A percentile compares a stretch with the other conserved stretches of the same genome.
Evolutionary conservation across 2,888 invertebrate genomes (phyloP).

Genomic region (Drosophila robusta): DNA sequence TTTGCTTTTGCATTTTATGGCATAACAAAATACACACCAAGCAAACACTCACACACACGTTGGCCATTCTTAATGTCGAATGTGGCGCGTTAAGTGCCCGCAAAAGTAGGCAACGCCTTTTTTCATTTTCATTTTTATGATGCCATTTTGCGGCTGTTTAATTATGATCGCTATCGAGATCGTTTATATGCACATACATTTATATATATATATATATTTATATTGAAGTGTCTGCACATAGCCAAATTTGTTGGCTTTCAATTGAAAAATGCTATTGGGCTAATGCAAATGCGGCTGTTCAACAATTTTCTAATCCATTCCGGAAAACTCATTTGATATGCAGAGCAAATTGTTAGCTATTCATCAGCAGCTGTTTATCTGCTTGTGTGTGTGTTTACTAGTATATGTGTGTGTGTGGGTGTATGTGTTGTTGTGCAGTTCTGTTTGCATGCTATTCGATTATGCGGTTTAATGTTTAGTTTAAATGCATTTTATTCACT

Average conservation of each 20-base stretch:
- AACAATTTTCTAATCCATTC: constrained; percentile 26
- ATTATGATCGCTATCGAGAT: constrained; percentile 44
- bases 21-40: constrained; percentile 23
- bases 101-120: constrained; percentile 62
- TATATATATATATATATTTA: neutral
- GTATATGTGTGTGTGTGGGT: neutral
- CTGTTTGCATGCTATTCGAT: constrained; percentile 44
- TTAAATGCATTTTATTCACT: constrained; percentile 60
- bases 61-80: constrained; percentile 50
- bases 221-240: neutral
- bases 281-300: constrained; percentile 25
- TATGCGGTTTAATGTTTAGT: constrained; percentile 37
- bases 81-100: constrained; percentile 55
- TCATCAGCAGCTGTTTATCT: constrained; percentile 29
- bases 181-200: constrained; percentile 9
- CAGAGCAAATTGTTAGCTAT: constrained; percentile 43
- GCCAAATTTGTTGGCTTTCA: constrained; percentile 7
- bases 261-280: constrained; percentile 17
- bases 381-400: neutral
- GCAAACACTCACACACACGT: neutral
- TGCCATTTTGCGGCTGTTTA: constrained; percentile 48
- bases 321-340: constrained; percentile 9
- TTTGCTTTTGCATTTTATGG: constrained; percentile 70
- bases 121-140: constrained; percentile 36
- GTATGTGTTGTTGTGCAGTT: constrained; percentile 3